These are phyloP conservation scores for Deroptyus accipitrinus DNA, from an alignment of 2,113 vertebrate genomes.

Conservation along the genomic window DNA sequence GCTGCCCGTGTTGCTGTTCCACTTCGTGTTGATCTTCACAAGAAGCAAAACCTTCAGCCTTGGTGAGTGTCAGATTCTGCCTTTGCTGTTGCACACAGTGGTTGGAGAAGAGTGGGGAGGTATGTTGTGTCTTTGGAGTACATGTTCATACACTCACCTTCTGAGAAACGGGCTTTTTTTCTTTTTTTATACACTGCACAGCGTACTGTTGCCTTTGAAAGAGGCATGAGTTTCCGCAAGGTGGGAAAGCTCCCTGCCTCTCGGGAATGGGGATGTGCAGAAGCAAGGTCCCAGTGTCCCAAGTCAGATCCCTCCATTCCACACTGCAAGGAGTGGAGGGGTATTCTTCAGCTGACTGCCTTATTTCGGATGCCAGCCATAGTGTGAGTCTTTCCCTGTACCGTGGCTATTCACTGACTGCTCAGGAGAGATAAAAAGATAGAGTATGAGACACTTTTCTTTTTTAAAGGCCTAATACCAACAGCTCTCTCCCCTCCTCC, in stretches of 20 bases:
- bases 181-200: background rate
- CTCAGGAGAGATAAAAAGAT: background rate
- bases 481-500: background rate
- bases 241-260: background rate
- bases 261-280: background rate
- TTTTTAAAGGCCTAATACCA: background rate
- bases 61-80: background rate
- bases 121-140: background rate
- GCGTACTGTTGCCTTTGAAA: background rate
- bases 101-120: background rate
- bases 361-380: background rate
- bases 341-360: background rate
- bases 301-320: background rate
- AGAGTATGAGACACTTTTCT: background rate
- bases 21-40: background rate
- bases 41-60: background rate
- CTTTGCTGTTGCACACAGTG: background rate
- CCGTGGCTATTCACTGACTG: background rate
- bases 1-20: background rate
- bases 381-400: background rate
- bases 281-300: background rate
- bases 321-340: accelerated
- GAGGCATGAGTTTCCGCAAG: background rate
- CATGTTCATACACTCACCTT: background rate
- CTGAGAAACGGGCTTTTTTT: background rate